Evolutionary conservation across 2,113 vertebrate genomes (phyloP), one percentile per base, ranked within the genome.

Genomic region (Archilochus colubris): DNA sequence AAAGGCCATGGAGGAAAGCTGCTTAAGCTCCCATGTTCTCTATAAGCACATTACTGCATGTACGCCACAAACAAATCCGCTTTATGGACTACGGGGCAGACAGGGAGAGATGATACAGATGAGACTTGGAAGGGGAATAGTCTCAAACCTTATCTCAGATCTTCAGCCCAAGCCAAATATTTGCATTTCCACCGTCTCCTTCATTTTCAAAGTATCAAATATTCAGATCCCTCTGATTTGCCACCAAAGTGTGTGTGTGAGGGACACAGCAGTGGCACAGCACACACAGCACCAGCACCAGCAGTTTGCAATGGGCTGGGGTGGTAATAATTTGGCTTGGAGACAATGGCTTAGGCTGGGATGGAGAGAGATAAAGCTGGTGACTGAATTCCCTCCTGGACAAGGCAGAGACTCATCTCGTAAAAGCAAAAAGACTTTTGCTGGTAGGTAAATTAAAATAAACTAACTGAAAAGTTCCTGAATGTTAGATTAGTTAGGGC

Each of bases 401-500:
- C 44, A 68, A 54, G 12, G 48, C 31, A 81, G 7, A 10, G 82
- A 9, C 28, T 72, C 7, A 1, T n/a, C 23, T 12, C 33, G 53
- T n/a, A 30, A 24, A 27, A 61, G 25, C 7, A 86, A 62, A 76
- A 76, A 58, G 19, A 16, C 31, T 64, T 82, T 61, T 76, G 9
- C 5, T 68, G 17, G 18, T 48, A 38, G 14, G 8, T 11, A 46
- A 54, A 58, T 43, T 73, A 36, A 46, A 28, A 68, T 20, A 10
- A 69, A 25, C 21, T 61, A 36, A 79, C 44, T 51, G 59, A 23
- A 86, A 69, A 69, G 36, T 16, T 10, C 24, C 64, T 55, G 30
- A 66, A 38, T 0, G 0, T n/a, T 80, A 61, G 28, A 64, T 9
- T 24, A 30, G 44, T 24, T 24, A 75, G 0, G 0, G 23, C 74